phyloP scores from a whole-genome alignment of 23 tunicate species.

The Trididemnum miniatum region DNA sequence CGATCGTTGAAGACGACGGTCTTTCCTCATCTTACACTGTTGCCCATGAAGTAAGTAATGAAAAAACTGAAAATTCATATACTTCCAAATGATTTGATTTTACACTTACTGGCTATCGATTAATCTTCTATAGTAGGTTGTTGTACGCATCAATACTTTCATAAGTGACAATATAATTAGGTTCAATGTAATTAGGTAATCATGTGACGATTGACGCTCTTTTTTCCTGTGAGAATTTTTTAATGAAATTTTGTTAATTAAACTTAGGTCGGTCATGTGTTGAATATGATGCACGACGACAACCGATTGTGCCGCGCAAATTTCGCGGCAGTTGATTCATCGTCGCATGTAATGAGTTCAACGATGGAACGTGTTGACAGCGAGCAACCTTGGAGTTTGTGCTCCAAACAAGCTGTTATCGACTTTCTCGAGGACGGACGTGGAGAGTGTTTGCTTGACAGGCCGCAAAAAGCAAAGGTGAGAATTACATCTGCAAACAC shows the following conservation, averaged over 20 bases:
- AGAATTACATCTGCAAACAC: too few species aligned
- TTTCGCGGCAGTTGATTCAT: conserved; percentile 48
- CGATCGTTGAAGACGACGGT: conserved; percentile 91
- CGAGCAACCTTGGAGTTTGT: conserved; percentile 90
- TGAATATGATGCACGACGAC: conserved; percentile 96
- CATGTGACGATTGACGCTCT: too few species aligned
- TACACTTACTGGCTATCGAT: too few species aligned
- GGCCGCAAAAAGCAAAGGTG: conserved; percentile 76
- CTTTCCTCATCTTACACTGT: conserved; percentile 84
- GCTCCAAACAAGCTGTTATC: conserved; percentile 78
- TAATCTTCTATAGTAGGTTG: too few species aligned
- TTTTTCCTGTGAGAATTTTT: too few species aligned
- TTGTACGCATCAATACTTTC: too few species aligned
- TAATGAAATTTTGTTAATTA: too few species aligned
- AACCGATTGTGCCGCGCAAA: conserved; percentile 67
- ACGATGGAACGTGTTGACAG: conserved; percentile 79
- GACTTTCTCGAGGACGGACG: conserved; percentile 74
- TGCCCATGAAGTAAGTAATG: conserved; percentile 77
- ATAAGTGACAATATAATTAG: too few species aligned
- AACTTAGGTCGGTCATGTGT: conserved; percentile 64
- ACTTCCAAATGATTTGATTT: too few species aligned
- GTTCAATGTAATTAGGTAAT: too few species aligned
- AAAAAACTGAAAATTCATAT: too few species aligned
- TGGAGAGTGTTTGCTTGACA: conserved; percentile 69
- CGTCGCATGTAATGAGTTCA: conserved; percentile 86